These are phyloP conservation scores for Campylomormyrus numenius DNA, from an alignment of 2,113 vertebrate genomes.

Conservation along the genomic window DNA sequence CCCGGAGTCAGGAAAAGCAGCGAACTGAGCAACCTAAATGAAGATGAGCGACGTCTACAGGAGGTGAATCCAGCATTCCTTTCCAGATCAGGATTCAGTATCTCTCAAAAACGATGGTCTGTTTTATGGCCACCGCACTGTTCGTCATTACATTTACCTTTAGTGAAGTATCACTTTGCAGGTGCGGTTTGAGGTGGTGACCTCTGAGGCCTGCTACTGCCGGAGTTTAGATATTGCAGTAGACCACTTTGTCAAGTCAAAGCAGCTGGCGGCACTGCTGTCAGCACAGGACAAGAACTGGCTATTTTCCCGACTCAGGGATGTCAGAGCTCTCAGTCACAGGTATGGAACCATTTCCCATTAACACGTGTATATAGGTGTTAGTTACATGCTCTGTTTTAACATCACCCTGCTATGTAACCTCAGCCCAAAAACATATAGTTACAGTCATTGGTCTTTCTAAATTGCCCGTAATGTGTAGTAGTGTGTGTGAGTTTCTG, in stretches of 20 bases:
- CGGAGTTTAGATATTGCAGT: slow-evolving; percentile 86
- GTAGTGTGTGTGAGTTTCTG: neutral
- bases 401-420: neutral
- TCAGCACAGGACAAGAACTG: slow-evolving; percentile 82
- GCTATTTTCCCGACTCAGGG: slow-evolving; percentile 87
- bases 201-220: slow-evolving; percentile 89
- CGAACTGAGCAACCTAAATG: slow-evolving; percentile 68
- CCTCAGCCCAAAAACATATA: neutral
- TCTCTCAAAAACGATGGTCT: neutral
- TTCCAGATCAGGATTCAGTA: neutral
- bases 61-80: slow-evolving; percentile 68
- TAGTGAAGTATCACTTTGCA: slow-evolving; percentile 35
- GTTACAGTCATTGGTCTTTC: neutral
- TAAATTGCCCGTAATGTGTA: neutral
- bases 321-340: slow-evolving; percentile 80
- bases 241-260: slow-evolving; percentile 79
- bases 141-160: neutral
- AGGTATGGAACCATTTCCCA: slow-evolving; percentile 55
- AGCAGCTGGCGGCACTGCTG: slow-evolving; percentile 66
- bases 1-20: slow-evolving; percentile 69
- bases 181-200: slow-evolving; percentile 91
- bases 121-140: neutral
- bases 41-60: slow-evolving; percentile 79
- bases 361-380: neutral
- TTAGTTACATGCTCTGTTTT: neutral